A percentile compares a stretch with the other conserved stretches of the same genome.
Evolutionary conservation across 2,888 invertebrate genomes (phyloP).

Genomic region (Caenorhabditis doughertyi): DNA sequence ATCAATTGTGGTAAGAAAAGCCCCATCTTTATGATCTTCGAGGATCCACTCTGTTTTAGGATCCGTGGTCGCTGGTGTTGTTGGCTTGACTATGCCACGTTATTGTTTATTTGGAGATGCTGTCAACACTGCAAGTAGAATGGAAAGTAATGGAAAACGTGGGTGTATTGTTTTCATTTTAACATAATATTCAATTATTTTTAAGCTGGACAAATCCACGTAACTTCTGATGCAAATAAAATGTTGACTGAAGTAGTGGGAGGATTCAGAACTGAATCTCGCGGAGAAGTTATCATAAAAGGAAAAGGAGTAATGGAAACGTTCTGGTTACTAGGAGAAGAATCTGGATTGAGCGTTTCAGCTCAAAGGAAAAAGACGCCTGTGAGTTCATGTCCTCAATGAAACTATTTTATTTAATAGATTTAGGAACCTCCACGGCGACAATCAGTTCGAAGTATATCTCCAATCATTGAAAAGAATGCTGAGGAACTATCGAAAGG

Average conservation of each 20-base stretch:
- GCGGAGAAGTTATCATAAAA: constrained; percentile 80
- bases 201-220: constrained; percentile 78
- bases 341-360: constrained; percentile 25
- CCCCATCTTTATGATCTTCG: too few species aligned
- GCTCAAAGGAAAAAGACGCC: constrained; percentile 19
- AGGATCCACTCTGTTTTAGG: neutral
- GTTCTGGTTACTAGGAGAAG: constrained; percentile 70
- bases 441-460: constrained; percentile 26
- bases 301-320: constrained; percentile 79
- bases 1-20: constrained; percentile 68
- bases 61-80: constrained; percentile 72
- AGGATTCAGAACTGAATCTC: constrained; percentile 75
- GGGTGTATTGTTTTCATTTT: too few species aligned
- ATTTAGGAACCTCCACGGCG: constrained; percentile 14
- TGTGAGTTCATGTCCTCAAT: constrained; percentile 6
- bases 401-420: neutral
- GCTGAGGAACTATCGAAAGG: constrained; percentile 7
- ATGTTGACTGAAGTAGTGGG: constrained; percentile 74
- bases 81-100: constrained; percentile 75
- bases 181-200: too few species aligned
- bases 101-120: constrained; percentile 80
- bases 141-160: constrained; percentile 79
- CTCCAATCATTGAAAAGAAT: constrained; percentile 43
- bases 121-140: constrained; percentile 79
- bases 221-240: constrained; percentile 74